A percentile compares a stretch with the other conserved stretches of the same genome.
These are phyloP conservation scores for Drosophila pseudoobscura DNA, from an alignment of 1,140 invertebrate species.

Conservation along the genomic window DNA sequence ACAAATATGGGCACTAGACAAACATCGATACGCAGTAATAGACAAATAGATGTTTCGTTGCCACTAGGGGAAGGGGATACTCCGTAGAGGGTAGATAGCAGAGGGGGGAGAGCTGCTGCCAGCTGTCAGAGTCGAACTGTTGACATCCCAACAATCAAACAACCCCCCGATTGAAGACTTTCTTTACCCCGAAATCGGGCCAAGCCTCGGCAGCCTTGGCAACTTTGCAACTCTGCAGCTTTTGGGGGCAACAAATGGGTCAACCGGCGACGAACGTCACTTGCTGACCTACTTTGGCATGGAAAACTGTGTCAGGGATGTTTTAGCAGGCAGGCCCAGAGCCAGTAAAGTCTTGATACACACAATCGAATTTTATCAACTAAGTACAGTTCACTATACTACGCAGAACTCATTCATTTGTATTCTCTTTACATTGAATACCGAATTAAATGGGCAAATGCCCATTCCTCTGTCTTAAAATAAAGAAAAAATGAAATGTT, in stretches of 20 bases:
- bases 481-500: too few relatives aligned
- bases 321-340: not conserved
- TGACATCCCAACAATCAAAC: constrained; percentile 16
- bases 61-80: constrained; percentile 11
- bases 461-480: too few relatives aligned
- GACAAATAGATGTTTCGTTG: constrained; percentile 42
- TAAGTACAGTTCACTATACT: too few relatives aligned
- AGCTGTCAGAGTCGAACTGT: constrained; percentile 54
- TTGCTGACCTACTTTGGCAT: constrained; percentile 29
- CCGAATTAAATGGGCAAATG: too few relatives aligned
- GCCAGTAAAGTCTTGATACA: too few relatives aligned
- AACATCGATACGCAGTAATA: constrained; percentile 52
- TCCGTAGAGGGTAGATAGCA: not conserved
- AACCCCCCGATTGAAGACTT: constrained; percentile 6
- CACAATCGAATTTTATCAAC: too few relatives aligned
- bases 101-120: constrained; percentile 24
- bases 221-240: constrained; percentile 1
- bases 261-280: constrained; percentile 40
- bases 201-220: constrained; percentile 9
- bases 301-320: constrained; percentile 34
- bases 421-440: too few relatives aligned
- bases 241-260: constrained; percentile 26
- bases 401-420: too few relatives aligned
- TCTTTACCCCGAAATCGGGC: constrained; percentile 4
- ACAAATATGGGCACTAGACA: constrained; percentile 55